phyloP scores from a whole-genome alignment of 92 coral and sea anemone genomes.

The Parazoanthus swiftii region DNA sequence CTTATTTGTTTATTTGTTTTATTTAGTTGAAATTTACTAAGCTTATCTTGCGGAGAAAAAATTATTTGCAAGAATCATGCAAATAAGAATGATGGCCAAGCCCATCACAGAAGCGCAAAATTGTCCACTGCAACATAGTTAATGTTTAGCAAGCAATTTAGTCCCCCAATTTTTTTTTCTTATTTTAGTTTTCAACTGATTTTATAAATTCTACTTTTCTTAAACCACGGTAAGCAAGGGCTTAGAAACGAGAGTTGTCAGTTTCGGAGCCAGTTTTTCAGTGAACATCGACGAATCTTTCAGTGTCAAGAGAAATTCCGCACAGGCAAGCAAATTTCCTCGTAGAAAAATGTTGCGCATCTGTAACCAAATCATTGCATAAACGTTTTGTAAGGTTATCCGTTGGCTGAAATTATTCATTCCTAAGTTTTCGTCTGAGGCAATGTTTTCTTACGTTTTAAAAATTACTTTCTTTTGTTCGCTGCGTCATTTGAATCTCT shows the following conservation, averaged over 20 bases:
- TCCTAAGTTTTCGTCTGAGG: not conserved
- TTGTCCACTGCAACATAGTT: slow-evolving; percentile 8
- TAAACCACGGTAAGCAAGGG: not conserved
- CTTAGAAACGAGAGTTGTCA: not conserved
- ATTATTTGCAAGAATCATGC: not conserved
- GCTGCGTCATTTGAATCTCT: not conserved
- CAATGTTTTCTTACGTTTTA: not conserved
- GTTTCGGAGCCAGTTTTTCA: not conserved
- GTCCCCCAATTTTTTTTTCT: not conserved
- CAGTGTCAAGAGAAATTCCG: no score
- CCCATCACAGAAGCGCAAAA: slow-evolving; percentile 3
- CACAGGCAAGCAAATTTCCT: no score
- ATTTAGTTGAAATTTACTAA: slow-evolving; percentile 1
- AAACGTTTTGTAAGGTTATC: no score
- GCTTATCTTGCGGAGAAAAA: slow-evolving; percentile 8
- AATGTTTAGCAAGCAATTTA: slow-evolving; percentile 6
- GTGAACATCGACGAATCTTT: no score
- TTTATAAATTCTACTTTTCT: not conserved
- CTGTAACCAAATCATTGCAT: no score
- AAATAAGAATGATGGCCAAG: not conserved
- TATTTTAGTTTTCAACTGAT: not conserved
- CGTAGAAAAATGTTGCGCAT: no score
- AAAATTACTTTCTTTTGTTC: not conserved
- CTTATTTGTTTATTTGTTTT: not conserved
- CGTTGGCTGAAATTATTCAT: not conserved